Evolutionary conservation across 2,888 invertebrate species (phyloP).

Genomic region (Melinopterus prodromus): DNA sequence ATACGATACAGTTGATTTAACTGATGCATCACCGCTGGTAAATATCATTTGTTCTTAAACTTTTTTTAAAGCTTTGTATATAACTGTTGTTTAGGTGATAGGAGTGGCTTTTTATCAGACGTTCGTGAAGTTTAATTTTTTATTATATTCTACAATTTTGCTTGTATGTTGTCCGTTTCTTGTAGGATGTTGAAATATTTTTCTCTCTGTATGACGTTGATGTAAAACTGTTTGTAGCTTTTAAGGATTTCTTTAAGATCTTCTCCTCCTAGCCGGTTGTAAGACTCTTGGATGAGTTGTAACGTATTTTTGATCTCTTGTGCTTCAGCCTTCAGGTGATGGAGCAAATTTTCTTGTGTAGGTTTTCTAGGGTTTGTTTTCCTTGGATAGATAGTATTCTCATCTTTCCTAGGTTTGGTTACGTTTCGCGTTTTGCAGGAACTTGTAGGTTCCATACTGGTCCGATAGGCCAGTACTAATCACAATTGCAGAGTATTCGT

Average conservation of each 20-base stretch:
- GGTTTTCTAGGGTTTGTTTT: not conserved
- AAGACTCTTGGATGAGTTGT: not conserved
- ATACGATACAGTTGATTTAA: not conserved
- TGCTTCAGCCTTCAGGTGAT: not conserved
- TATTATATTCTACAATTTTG: not conserved
- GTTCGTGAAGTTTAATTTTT: not conserved
- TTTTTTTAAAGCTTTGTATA: not conserved
- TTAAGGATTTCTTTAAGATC: constrained; percentile 4
- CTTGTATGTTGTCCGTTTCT: not conserved
- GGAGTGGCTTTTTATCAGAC: not conserved
- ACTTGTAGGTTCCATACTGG: not conserved
- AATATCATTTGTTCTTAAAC: constrained; percentile 29
- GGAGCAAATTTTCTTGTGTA: not conserved
- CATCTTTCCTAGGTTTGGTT: not conserved
- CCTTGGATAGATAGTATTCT: not conserved
- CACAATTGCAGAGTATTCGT: not conserved
- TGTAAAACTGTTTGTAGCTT: not conserved
- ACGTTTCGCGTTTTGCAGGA: not conserved
- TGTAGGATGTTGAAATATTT: not conserved
- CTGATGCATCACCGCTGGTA: constrained; percentile 42
- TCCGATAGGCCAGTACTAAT: not conserved
- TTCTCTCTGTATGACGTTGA: not conserved
- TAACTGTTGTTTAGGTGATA: not conserved
- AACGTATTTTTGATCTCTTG: not conserved
- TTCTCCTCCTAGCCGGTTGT: not conserved